A percentile compares a stretch with the other conserved stretches of the same genome.
These are phyloP conservation scores for Lineus longissimus DNA, from an alignment of 1,140 invertebrate genomes.

Conservation along the genomic window DNA sequence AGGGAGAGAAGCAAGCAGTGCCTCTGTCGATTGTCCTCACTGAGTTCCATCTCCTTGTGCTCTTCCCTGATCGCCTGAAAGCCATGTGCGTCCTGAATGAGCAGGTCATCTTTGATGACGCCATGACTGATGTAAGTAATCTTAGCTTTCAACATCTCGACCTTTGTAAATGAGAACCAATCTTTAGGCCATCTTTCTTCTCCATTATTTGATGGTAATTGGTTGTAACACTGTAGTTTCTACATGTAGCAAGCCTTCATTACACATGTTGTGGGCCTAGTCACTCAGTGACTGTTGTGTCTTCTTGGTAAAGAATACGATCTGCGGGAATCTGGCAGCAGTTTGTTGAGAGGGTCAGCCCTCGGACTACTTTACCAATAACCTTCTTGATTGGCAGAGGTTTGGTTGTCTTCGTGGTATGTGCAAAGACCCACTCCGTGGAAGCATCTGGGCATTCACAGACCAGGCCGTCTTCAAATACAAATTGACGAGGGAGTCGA, in stretches of 20 bases:
- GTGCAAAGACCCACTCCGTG: conserved; percentile 73
- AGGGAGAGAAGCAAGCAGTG: conserved; percentile 24
- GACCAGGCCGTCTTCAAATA: conserved; percentile 78
- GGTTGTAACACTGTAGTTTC: no score
- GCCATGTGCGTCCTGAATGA: conserved; percentile 82
- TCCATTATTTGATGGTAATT: no score
- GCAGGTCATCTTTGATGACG: conserved; percentile 81
- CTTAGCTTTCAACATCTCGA: not conserved
- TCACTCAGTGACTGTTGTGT: not conserved
- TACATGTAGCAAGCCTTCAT: no score
- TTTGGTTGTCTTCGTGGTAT: conserved; percentile 78
- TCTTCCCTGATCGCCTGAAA: conserved; percentile 77
- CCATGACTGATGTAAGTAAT: conserved; percentile 64
- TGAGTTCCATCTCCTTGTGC: conserved; percentile 82
- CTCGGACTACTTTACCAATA: no score
- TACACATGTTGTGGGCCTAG: not conserved
- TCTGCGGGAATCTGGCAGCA: no score
- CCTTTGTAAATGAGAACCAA: no score
- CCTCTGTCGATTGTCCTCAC: conserved; percentile 80
- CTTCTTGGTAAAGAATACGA: not conserved
- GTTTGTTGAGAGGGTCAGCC: no score
- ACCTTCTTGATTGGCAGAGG: conserved; percentile 60
- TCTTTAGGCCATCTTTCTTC: not conserved
- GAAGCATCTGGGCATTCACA: conserved; percentile 81
- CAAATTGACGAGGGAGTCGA: conserved; percentile 77